Evolutionary conservation across 1,140 invertebrate species (phyloP), one percentile per base, ranked within the genome.

Genomic region (Conus ventricosus): DNA sequence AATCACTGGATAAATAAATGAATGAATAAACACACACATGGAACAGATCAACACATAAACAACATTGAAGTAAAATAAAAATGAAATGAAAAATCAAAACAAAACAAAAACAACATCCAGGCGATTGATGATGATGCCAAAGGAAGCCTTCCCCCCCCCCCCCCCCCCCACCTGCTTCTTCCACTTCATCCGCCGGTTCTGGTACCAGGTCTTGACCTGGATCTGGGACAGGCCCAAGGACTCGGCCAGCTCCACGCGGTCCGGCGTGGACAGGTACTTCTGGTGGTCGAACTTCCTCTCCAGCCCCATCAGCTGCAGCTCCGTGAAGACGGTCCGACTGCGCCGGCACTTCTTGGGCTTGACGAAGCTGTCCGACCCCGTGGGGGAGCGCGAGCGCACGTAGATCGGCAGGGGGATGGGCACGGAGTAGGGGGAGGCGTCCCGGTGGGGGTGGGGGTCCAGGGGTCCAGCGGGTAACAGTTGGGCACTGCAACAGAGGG

Each of bases 201-300:
- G 94, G 84, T 95, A 95, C 95, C 95, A 96, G 0, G 96, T 96
- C 90, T 96, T 96, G 7, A 97, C 97, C 95, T 99, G 99, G 0
- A 99, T 99, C 96, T 99, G 99, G 3, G 98, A 99, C 5, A 99
- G 96, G 92, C 98, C 98, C 20, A 99, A 96, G 0, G 97, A 97
- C 5, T 97, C 97, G 0, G 99, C 99, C 78, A 99, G 95, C 93
- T 99, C 98, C 11, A 99, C 98, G 82, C 99, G 95, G 94, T 99
- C 99, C 0, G 99, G 98, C 0, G 99, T 99, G 11, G 98, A 99
- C 20, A 99, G 96, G 95, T 99, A 99, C 87, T 99, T 97, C 94
- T 99, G 99, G 0, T 97, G 97, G 92, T 99, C 98, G 94, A 99
- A 99, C 57, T 98, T 96, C 93, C 99, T 98, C 94, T 99, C 99